Evolutionary conservation across 2,113 vertebrate species (phyloP), one percentile per base, ranked within the genome.

Genomic region (Numenius arquata): DNA sequence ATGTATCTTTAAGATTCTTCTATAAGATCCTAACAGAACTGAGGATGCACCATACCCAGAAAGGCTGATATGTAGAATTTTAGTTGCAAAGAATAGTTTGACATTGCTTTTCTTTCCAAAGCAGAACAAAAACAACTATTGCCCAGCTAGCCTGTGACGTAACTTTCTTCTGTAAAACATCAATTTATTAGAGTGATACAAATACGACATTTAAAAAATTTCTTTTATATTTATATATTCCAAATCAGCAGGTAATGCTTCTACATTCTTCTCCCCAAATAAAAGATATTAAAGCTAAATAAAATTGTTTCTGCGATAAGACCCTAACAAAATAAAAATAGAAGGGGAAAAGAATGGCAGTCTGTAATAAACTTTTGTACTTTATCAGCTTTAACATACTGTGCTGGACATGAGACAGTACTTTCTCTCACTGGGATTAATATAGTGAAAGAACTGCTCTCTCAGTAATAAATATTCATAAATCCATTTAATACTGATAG

Each of bases 191-290:
- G 70, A 77, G 52, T 53, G 26, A 53, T 59, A 52, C 66, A 73
- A 67, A n/a, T 40, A 40, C 0, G 0, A 30, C 7, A 61, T 81
- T 30, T 21, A 2, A 5, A 21, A 36, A 34, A 29, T 7, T 8
- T 47, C 5, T 53, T n/a, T 45, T 14, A 34, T 71, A 9, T 29
- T 43, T 22, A 27, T 40, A 32, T 76, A 26, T 38, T 47, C 38
- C 32, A 32, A 13, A 81, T 12, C 22, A 62, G 13, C 15, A 63
- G 20, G 26, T 78, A 34, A 36, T 77, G 27, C 38, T 53, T 56
- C 55, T 76, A 13, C 21, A 15, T 43, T 77, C 30, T 63, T 67
- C 22, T 58, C 25, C 34, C 5, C 22, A 72, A 61, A 80, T 56
- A 87, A 65, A 65, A 32, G 15, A 16, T 34, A 56, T 32, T 43